Base-by-base conservation (phyloP, 1,140 invertebrate genomes). In the Neodiprion pinetum region DNA sequence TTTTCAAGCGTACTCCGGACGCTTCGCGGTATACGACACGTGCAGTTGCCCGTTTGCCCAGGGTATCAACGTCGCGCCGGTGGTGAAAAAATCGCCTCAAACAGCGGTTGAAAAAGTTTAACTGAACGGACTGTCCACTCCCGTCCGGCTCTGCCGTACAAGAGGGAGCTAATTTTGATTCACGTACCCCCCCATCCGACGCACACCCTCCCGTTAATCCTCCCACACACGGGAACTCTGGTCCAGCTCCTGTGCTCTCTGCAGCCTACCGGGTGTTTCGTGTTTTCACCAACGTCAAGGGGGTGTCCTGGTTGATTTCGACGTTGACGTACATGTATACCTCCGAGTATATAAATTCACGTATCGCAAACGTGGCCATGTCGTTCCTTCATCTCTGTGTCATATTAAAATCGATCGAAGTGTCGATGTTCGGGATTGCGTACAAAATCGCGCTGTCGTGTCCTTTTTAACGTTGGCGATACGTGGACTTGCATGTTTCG, bases 81-180 rank as follows among this genome's bases (percentile, higher is more conserved):
- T 68, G 21, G 1, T 17, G 9, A 14, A 21, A 17, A 53, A 53
- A 53, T 11, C 10, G 11, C n/a, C 53, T 12, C 11, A 0, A 61
- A 0, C 5, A 12, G 53, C 53, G 28, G 28, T 40, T 5, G 5
- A 40, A 9, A 61, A 61, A 61, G 53, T 61, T 23, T 4, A 69
- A 14, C 40, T 23, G 17, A 69, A 14, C 40, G 40, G 40, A 69
- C 67, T 69, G 67, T 69, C 17, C 67, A 7, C 11, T 23, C 67
- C 67, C 11, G 67, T 69, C 9, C 67, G 17, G 67, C 67, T 23
- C 40, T 69, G 40, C 67, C 40, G n/a, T 21, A 79, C 78, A 80
- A 79, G 78, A 78, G 80, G 53, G 21, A 78, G 74, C 78, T 82
- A 81, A 82, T 81, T 82, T 82, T 80, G 77, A 82, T 81, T 82